Conservation (phyloP, 2,113 vertebrate genomes). For the Oryzias curvinotus region DNA sequence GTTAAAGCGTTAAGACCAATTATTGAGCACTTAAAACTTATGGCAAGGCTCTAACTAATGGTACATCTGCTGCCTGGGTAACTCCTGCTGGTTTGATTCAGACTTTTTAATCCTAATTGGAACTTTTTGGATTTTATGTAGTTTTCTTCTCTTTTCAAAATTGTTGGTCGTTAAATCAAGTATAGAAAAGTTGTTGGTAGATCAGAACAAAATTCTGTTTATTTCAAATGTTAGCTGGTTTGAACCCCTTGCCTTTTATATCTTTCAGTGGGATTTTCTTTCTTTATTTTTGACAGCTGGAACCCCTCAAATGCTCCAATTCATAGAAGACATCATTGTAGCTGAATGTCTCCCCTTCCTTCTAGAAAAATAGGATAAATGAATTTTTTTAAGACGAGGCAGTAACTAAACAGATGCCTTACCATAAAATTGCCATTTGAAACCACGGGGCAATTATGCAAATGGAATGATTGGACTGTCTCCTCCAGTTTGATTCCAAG, state of each 20-base stretch:
- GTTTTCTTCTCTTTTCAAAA: too few relatives aligned
- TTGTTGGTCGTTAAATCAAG: neutral
- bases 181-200: neutral
- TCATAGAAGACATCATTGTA: constrained; percentile 1
- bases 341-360: constrained; percentile 15
- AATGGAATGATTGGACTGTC: constrained; percentile 55
- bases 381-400: constrained; percentile 21
- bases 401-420: constrained; percentile 18
- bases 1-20: too few relatives aligned
- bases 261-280: constrained; percentile 29
- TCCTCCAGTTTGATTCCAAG: constrained; percentile 54
- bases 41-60: too few relatives aligned
- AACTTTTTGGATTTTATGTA: too few relatives aligned
- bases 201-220: neutral
- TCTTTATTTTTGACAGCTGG: constrained; percentile 25
- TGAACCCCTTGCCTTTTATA: constrained; percentile 3
- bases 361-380: constrained; percentile 12
- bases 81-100: too few relatives aligned
- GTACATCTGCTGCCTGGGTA: too few relatives aligned
- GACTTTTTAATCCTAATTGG: too few relatives aligned
- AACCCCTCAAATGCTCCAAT: constrained; percentile 26
- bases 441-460: constrained; percentile 66
- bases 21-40: too few relatives aligned
- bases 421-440: constrained; percentile 31
- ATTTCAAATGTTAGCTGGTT: constrained; percentile 8